Percentiles rank a stretch among this genome's conserved stretches.
Evolutionary conservation across 2,888 invertebrate species (phyloP).

Genomic region (Thereva unica): DNA sequence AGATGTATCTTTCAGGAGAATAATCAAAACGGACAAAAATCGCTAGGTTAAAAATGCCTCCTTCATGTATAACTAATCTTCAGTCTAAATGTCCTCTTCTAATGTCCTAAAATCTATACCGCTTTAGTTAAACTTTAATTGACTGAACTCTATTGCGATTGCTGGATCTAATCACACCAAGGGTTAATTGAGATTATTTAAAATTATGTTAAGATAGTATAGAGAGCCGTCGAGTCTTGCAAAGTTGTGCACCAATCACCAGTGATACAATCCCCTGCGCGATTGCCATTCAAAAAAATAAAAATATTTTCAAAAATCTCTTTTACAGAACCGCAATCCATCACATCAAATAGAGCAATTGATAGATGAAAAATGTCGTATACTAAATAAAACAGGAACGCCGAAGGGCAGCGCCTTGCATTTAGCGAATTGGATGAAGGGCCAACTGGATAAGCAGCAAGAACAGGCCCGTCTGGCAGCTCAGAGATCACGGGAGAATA

Average conservation of each 20-base stretch:
- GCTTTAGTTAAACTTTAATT: too few relatives aligned
- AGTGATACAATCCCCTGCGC: background rate
- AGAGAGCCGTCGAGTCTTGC: background rate
- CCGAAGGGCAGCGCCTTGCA: constrained; percentile 75
- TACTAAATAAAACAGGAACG: constrained; percentile 65
- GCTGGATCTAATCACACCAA: too few relatives aligned
- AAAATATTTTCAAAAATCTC: constrained; percentile 2
- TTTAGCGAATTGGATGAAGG: constrained; percentile 80
- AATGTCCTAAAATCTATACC: too few relatives aligned
- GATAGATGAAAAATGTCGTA: constrained; percentile 68
- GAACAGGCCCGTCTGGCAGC: constrained; percentile 55
- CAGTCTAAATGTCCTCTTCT: too few relatives aligned
- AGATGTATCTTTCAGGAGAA: too few relatives aligned
- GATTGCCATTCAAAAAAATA: background rate
- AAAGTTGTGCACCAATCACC: background rate
- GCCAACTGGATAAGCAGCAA: constrained; percentile 68
- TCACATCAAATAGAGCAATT: constrained; percentile 63
- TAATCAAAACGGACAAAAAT: too few relatives aligned
- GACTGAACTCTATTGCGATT: too few relatives aligned
- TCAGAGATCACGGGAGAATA: constrained; percentile 50
- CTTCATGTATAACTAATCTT: too few relatives aligned
- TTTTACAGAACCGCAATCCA: constrained; percentile 46
- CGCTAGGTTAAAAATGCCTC: too few relatives aligned
- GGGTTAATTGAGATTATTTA: too few relatives aligned
- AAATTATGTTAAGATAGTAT: too few relatives aligned